Evolutionary conservation across 2,888 invertebrate species (phyloP).

Genomic region (Shargacucullia verbasci): DNA sequence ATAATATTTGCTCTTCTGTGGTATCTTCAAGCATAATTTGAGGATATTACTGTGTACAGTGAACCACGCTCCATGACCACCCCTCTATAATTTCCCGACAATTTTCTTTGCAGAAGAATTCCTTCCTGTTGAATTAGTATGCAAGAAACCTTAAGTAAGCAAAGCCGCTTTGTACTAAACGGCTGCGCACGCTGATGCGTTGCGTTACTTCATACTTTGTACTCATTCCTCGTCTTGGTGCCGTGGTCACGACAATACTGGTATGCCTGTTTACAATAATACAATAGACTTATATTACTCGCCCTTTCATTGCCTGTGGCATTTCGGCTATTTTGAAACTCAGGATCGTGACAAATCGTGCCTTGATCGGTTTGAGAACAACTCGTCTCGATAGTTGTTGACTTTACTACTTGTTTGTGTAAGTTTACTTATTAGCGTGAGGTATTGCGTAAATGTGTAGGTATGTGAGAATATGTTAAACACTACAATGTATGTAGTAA

Average conservation of each 20-base stretch:
- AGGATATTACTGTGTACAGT: constrained; percentile 34
- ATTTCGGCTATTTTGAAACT: constrained; percentile 68
- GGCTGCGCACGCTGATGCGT: constrained; percentile 34
- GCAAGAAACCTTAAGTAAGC: constrained; percentile 38
- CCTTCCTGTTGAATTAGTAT: constrained; percentile 43
- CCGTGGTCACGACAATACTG: constrained; percentile 63
- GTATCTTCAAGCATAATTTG: constrained; percentile 1
- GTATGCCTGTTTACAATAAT: constrained; percentile 58
- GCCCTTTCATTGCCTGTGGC: constrained; percentile 61
- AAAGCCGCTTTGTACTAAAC: constrained; percentile 40
- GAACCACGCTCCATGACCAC: constrained; percentile 62
- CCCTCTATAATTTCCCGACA: constrained; percentile 64
- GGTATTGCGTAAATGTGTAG: constrained; percentile 22
- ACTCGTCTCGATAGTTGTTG: constrained; percentile 31
- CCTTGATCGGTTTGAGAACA: constrained; percentile 44
- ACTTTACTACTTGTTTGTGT: constrained; percentile 22
- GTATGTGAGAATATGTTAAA: constrained; percentile 22
- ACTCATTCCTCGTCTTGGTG: constrained; percentile 54
- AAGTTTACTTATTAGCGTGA: constrained; percentile 19
- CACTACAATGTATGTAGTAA: background rate
- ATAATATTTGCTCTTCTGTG: background rate
- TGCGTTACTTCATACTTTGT: constrained; percentile 59
- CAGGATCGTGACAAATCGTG: constrained; percentile 58
- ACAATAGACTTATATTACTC: constrained; percentile 55
- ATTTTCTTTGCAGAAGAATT: constrained; percentile 56